These are phyloP conservation scores for Fulmarus glacialis DNA, from an alignment of 2,113 vertebrate genomes.

Conservation along the genomic window DNA sequence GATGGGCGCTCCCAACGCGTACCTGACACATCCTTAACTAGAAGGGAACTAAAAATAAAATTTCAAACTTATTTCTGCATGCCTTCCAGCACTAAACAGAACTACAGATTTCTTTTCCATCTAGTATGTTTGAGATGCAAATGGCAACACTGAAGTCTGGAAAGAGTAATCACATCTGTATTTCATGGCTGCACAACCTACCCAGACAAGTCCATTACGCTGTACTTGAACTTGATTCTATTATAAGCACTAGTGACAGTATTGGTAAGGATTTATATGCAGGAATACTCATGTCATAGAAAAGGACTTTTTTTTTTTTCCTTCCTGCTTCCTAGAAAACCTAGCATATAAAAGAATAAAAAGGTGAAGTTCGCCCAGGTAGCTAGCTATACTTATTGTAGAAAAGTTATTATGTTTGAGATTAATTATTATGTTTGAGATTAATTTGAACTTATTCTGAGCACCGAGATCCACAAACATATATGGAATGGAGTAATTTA, in stretches of 20 bases:
- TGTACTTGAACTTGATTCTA: too few relatives aligned
- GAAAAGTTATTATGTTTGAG: not conserved
- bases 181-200: not conserved
- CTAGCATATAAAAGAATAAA: not conserved
- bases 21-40: not conserved
- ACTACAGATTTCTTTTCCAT: not conserved
- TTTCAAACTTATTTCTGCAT: not conserved
- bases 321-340: not conserved
- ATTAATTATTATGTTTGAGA: not conserved
- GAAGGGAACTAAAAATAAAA: not conserved
- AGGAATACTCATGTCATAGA: not conserved
- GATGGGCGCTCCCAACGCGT: rapidly evolving
- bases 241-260: not conserved
- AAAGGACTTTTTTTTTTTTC: not conserved
- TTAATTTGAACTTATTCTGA: not conserved
- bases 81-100: not conserved
- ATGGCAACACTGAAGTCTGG: rapidly evolving
- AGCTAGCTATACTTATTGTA: not conserved
- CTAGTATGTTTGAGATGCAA: not conserved
- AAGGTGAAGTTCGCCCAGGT: not conserved
- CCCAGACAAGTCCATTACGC: not conserved
- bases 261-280: not conserved
- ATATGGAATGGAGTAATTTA: not conserved
- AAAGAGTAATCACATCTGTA: not conserved
- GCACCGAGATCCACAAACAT: not conserved